A percentile compares a stretch with the other conserved stretches of the same genome.
These are phyloP conservation scores for Heliconius aoede DNA, from an alignment of 2,888 invertebrate genomes.

Conservation along the genomic window DNA sequence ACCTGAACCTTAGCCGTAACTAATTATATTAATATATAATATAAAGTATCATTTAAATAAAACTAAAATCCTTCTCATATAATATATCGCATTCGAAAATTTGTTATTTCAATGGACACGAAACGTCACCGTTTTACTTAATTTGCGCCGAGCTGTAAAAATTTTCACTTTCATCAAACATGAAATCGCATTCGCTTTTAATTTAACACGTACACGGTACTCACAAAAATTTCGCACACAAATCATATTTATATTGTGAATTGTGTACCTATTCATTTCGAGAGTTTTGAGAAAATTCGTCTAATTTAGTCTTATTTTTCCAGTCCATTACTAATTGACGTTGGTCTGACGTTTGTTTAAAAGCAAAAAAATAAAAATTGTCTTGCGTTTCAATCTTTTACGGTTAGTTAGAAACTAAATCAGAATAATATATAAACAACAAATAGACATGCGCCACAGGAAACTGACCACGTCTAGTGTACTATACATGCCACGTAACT, in stretches of 20 bases:
- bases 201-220: slow-evolving; percentile 35
- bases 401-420: slow-evolving; percentile 45
- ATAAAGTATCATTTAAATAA: slow-evolving; percentile 18
- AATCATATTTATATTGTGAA: neutral
- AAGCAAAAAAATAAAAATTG: slow-evolving; percentile 27
- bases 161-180: slow-evolving; percentile 69
- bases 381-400: slow-evolving; percentile 41
- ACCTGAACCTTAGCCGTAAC: slow-evolving; percentile 10
- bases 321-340: neutral
- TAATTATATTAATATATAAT: slow-evolving; percentile 7
- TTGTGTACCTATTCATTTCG: neutral
- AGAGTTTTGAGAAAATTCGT: neutral
- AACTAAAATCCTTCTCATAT: neutral
- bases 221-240: neutral
- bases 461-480: slow-evolving; percentile 60
- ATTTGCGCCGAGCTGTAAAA: slow-evolving; percentile 64
- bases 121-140: slow-evolving; percentile 52
- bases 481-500: slow-evolving; percentile 64
- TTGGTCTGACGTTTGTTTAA: neutral
- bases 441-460: slow-evolving; percentile 59
- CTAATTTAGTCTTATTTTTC: neutral
- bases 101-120: slow-evolving; percentile 51
- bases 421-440: slow-evolving; percentile 50
- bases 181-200: slow-evolving; percentile 40
- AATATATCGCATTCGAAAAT: slow-evolving; percentile 52